Evolutionary conservation across 2,797 vertebrate genomes (phyloP), one percentile per base, ranked within the genome.

Genomic region (Hephaestus fuliginosus): DNA sequence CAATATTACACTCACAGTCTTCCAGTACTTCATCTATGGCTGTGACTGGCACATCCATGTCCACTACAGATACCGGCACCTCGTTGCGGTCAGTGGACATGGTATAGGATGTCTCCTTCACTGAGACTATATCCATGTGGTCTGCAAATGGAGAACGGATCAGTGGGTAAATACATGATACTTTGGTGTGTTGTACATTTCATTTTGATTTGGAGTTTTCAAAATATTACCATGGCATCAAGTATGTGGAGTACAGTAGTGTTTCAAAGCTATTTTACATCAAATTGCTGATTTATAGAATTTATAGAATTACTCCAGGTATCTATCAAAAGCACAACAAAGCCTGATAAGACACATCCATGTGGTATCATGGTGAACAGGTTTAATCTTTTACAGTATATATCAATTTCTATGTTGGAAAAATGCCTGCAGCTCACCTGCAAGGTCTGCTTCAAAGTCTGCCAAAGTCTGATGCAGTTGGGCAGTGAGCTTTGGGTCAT

Each of bases 21-120:
- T 96, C 95, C 68, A 95, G 90, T 78, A 96, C 93, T 81, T 97
- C 97, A 89, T 97, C 96, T 87, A 98, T 98, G 61, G 96, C 92
- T 7, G 98, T 99, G 74, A 99, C 97, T 51, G 98, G 98, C 89
- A 99, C 95, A 44, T 95, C 87, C 91, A 93, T 33, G 22, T 94
- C 91, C 70, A 94, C 85, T 17, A 95, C 82, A 55, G 94, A 91
- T 48, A 92, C 71, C 0, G 91, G 86, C 18, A 94, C 84, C 3
- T 67, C 10, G 64, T 85, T 64, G 22, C 64, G 51, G 33, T 92
- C 89, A 13, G 83, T 86, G 18, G 74, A 53, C 41, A 89, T 85
- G 74, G 74, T 79, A 0, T 92, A 86, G 9, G 86, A 41, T 18
- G 86, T 88, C 75, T 89, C 74, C 69, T 81, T 92, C 22, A 74